Evolutionary conservation across 2,888 invertebrate species (phyloP).

Genomic region (Eristalinus sepulchralis): DNA sequence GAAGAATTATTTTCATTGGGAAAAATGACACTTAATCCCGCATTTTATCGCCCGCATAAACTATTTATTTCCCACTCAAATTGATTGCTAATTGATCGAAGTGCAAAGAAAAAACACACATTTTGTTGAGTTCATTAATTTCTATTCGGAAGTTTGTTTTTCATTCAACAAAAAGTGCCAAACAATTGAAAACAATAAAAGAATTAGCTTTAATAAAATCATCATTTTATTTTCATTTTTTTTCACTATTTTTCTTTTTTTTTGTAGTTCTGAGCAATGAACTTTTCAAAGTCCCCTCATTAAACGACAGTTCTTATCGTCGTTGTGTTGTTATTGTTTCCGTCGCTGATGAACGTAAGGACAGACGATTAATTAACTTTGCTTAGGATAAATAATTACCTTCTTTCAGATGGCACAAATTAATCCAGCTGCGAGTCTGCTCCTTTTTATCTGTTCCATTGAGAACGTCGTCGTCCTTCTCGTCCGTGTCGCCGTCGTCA

Average conservation of each 20-base stretch:
- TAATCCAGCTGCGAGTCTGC: constrained; percentile 36
- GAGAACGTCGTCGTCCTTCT: not conserved
- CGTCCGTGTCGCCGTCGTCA: not conserved
- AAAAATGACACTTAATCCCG: too few species aligned
- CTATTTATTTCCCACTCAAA: not conserved
- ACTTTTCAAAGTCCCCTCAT: constrained; percentile 38
- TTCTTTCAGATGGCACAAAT: constrained; percentile 48
- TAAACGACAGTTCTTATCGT: constrained; percentile 42
- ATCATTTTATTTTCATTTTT: not conserved
- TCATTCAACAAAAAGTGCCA: not conserved
- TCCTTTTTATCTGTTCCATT: not conserved
- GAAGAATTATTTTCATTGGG: too few species aligned
- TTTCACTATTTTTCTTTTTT: too few species aligned
- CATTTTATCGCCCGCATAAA: too few species aligned
- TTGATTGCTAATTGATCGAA: not conserved
- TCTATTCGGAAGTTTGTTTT: not conserved
- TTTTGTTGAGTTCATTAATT: not conserved
- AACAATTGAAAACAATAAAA: not conserved
- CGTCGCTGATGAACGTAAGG: constrained; percentile 35
- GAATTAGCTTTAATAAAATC: not conserved
- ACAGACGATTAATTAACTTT: constrained; percentile 66
- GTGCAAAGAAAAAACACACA: not conserved
- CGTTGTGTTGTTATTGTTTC: constrained; percentile 55
- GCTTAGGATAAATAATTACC: constrained; percentile 65
- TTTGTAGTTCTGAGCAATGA: not conserved